Conservation (phyloP, 2,888 invertebrate species). For the Drosophila mimetica region DNA sequence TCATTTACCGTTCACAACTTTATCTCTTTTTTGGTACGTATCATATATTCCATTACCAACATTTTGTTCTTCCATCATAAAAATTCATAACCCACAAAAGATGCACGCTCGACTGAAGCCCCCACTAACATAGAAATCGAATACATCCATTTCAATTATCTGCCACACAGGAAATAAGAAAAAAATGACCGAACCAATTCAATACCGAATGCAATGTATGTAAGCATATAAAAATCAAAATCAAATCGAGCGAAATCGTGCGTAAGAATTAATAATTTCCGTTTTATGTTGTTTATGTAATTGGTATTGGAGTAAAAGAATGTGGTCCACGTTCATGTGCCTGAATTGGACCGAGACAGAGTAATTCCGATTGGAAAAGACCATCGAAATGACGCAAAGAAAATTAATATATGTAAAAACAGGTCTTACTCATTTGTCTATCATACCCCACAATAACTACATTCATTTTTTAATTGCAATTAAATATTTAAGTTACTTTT, state of each 20-base stretch:
- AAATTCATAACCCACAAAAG: slow-evolving; percentile 68
- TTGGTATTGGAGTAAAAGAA: slow-evolving; percentile 17
- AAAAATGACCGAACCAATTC: slow-evolving; percentile 31
- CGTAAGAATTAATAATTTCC: slow-evolving; percentile 78
- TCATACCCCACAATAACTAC: too few species aligned
- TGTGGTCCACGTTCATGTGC: background rate
- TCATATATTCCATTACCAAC: slow-evolving; percentile 65
- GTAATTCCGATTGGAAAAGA: background rate
- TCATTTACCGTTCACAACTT: slow-evolving; percentile 7
- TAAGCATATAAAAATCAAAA: slow-evolving; percentile 71
- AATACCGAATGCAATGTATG: slow-evolving; percentile 52
- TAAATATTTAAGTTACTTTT: too few species aligned
- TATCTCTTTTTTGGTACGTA: slow-evolving; percentile 33
- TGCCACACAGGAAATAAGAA: slow-evolving; percentile 19
- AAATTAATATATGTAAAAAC: too few species aligned
- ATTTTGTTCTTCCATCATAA: slow-evolving; percentile 54
- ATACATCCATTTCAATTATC: slow-evolving; percentile 64
- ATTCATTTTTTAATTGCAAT: too few species aligned
- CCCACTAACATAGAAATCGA: slow-evolving; percentile 38
- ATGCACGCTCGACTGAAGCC: slow-evolving; percentile 50
- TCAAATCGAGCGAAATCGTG: slow-evolving; percentile 75
- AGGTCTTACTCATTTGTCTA: too few species aligned
- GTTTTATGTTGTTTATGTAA: slow-evolving; percentile 39
- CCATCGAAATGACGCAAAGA: too few species aligned
- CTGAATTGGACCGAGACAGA: background rate